Base-by-base conservation (phyloP, 2,888 invertebrate genomes). In the Protonemura montana region DNA sequence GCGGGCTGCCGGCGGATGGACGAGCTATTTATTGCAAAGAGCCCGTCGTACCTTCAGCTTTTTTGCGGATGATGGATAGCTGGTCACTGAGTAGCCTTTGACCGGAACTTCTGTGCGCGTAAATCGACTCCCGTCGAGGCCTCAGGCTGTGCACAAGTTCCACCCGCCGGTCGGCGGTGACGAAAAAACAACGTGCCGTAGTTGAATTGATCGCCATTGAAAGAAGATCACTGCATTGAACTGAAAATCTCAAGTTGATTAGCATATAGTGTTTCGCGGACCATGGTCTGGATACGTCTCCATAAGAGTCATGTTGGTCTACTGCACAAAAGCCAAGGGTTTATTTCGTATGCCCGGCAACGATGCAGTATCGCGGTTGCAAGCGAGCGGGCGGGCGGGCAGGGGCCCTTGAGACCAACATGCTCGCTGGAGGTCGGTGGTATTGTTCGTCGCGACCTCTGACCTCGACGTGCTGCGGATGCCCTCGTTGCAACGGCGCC, bases 81-180 rank as follows among this genome's bases (percentile, higher is more conserved):
- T 35, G 35, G 13, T 59, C 16, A 21, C 59, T 21, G 21, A 10
- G 59, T 21, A 13, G 59, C 59, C 59, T 59, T 59, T 59, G 59
- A 59, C 59, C 59, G 59, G 21, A 59, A 10, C 59, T 13, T 59
- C 59, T 59, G 59, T 21, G 16, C 59, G n/a, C 21, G 16, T 59
- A 59, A n/a, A 59, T 59, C 59, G 59, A 59, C 59, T 59, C 13
- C 59, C n/a, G 21, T 26, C 27, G 76, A 29, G 77, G 77, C 77
- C 77, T 59, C 85, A 29, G 85, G 85, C 27, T 21, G 42, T n/a
- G 27, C 29, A 85, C 85, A 85, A 28, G n/a, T 76, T 85, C 76
- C 30, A n/a, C n/a, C 42, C 76, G 35, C 35, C 6, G 59, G 1
- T 3, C 59, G 59, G 35, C 28, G 42, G 26, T 27, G 7, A 76